Evolutionary conservation across 2,113 vertebrate species (phyloP).

Genomic region (Rhinoptilus africanus): DNA sequence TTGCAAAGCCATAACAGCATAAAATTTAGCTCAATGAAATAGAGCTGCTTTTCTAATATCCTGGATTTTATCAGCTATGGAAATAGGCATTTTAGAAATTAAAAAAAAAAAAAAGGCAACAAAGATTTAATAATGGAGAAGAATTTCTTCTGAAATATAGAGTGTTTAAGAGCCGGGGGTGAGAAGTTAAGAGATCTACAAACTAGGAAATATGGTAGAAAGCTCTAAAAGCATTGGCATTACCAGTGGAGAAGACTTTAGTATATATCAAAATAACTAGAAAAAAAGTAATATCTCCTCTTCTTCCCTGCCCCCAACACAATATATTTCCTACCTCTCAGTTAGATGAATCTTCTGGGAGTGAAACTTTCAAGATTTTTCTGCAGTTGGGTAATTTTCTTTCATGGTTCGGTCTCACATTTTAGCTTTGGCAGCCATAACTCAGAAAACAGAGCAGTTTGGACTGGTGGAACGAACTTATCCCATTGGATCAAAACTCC

Average conservation of each 20-base stretch:
- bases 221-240: background rate
- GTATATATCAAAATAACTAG: background rate
- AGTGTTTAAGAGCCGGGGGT: background rate
- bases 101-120: background rate
- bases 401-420: background rate
- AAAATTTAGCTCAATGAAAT: background rate
- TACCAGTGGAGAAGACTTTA: background rate
- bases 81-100: background rate
- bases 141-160: background rate
- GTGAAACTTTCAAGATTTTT: background rate
- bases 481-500: background rate
- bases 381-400: background rate
- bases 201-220: background rate
- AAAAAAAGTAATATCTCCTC: fast-evolving
- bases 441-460: background rate
- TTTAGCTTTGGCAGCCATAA: background rate
- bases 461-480: background rate
- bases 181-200: background rate
- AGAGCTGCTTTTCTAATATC: background rate
- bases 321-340: background rate
- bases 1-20: background rate
- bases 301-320: background rate
- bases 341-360: background rate
- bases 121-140: background rate
- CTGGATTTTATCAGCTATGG: background rate